These are phyloP conservation scores for Epistrophe grossulariae DNA, from an alignment of 2,888 invertebrate genomes.

Conservation along the genomic window DNA sequence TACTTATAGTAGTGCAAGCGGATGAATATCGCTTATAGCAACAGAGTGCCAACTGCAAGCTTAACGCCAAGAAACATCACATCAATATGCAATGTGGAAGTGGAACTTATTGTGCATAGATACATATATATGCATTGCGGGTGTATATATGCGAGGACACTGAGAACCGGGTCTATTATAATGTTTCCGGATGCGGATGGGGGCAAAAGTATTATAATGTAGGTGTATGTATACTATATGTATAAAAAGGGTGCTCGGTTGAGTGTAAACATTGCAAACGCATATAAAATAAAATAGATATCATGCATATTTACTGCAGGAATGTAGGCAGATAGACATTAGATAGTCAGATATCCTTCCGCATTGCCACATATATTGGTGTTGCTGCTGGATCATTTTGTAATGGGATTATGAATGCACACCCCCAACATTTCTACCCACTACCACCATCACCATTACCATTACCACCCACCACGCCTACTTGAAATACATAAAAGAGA, in stretches of 20 bases:
- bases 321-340: slow-evolving; percentile 67
- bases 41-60: slow-evolving; percentile 74
- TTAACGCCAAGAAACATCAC: slow-evolving; percentile 72
- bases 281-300: slow-evolving; percentile 72
- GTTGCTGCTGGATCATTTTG: slow-evolving; percentile 60
- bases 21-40: slow-evolving; percentile 67
- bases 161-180: slow-evolving; percentile 42
- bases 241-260: slow-evolving; percentile 60
- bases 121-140: not conserved
- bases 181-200: slow-evolving; percentile 42
- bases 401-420: slow-evolving; percentile 64
- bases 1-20: slow-evolving; percentile 27
- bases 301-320: slow-evolving; percentile 70
- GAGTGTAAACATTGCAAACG: slow-evolving; percentile 68
- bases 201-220: slow-evolving; percentile 32
- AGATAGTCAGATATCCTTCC: slow-evolving; percentile 69
- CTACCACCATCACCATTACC: not conserved
- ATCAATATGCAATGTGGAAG: slow-evolving; percentile 68
- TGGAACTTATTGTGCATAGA: slow-evolving; percentile 61
- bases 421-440: not conserved
- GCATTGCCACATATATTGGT: slow-evolving; percentile 51
- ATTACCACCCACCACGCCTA: slow-evolving; percentile 20
- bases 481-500: slow-evolving; percentile 12
- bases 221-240: not conserved
- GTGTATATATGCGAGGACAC: slow-evolving; percentile 24